A percentile compares a stretch with the other conserved stretches of the same genome.
phyloP scores from a whole-genome alignment of 2,113 vertebrate genomes.

The Lophochroa leadbeateri region DNA sequence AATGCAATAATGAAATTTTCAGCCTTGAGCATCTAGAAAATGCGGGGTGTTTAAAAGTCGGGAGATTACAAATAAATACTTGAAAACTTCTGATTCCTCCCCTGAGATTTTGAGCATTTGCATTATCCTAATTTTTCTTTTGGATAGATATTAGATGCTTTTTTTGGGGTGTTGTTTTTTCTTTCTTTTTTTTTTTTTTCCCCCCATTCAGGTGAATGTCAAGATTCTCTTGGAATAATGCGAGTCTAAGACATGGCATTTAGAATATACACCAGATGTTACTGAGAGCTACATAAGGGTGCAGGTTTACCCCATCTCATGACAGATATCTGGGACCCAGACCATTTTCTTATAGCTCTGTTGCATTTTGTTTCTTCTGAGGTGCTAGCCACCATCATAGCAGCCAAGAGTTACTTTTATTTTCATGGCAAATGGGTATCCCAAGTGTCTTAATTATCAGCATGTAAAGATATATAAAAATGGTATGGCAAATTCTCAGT shows the following conservation, averaged over 20 bases:
- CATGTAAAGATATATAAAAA: neutral
- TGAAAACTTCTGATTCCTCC: neutral
- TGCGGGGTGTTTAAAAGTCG: neutral
- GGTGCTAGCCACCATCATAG: neutral
- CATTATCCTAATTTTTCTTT: neutral
- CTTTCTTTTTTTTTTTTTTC: neutral
- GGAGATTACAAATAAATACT: neutral
- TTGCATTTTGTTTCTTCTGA: neutral
- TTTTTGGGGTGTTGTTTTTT: neutral
- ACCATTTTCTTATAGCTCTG: neutral
- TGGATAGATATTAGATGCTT: too few relatives aligned
- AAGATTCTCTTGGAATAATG: neutral
- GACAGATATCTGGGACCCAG: neutral
- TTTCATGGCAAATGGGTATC: neutral
- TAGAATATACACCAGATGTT: neutral
- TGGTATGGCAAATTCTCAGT: neutral
- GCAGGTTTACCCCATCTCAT: neutral
- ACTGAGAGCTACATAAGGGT: neutral
- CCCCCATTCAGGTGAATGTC: neutral
- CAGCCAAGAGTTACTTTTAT: neutral
- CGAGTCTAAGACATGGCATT: neutral
- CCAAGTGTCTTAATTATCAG: neutral
- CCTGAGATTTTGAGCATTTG: neutral
- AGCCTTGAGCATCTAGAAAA: neutral
- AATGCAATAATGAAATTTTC: neutral